phyloP scores from a whole-genome alignment of 2,113 vertebrate species.

The Brienomyrus brachyistius region DNA sequence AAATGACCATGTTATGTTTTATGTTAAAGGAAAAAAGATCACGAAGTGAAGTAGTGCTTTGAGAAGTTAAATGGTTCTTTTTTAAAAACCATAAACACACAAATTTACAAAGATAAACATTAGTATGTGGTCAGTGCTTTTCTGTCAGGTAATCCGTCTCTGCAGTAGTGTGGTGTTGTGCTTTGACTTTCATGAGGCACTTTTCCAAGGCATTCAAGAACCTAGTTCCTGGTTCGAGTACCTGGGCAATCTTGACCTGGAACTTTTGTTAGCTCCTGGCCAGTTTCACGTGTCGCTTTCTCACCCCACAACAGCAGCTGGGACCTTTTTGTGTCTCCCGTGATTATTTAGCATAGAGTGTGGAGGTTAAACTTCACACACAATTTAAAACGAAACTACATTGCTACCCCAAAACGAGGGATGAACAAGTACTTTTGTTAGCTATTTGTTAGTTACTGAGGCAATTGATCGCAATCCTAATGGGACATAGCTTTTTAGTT shows the following conservation, averaged over 20 bases:
- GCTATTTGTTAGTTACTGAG: no score
- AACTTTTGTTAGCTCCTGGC: neutral
- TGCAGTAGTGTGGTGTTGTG: neutral
- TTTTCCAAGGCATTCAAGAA: neutral
- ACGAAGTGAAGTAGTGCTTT: no score
- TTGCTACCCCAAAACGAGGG: no score
- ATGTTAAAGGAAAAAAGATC: neutral
- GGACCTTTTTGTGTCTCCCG: no score
- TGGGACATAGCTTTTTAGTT: neutral
- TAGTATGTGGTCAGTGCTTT: neutral
- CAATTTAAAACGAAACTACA: no score
- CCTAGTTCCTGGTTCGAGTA: neutral
- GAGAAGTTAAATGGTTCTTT: no score
- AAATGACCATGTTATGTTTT: neutral
- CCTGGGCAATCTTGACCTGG: neutral
- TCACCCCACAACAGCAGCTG: neutral
- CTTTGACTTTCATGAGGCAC: neutral
- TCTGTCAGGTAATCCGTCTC: neutral
- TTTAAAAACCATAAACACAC: neutral
- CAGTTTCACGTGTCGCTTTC: neutral
- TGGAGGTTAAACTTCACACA: no score
- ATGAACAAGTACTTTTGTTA: no score
- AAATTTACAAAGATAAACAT: no score
- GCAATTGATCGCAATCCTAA: neutral
- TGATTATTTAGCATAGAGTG: no score